Evolutionary conservation across 1,140 invertebrate species (phyloP).

Genomic region (Brachionus manjavacas): DNA sequence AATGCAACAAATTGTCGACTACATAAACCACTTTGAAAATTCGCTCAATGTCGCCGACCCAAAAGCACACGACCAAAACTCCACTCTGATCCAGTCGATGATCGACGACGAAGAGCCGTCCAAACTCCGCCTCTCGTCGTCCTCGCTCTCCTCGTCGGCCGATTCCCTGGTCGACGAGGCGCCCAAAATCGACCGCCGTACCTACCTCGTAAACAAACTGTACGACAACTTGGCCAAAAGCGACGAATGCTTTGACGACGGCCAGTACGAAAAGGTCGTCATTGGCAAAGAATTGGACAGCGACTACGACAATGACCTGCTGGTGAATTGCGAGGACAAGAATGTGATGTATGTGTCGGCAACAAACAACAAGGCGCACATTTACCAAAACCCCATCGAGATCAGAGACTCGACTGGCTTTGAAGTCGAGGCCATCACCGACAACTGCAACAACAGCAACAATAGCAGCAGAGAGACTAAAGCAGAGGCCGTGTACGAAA

Average conservation of each 20-base stretch:
- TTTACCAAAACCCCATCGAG: not conserved
- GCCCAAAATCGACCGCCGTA: not conserved
- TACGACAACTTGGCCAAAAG: constrained; percentile 14
- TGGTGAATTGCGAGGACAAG: not conserved
- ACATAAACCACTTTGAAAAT: constrained; percentile 23
- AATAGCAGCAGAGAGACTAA: not conserved
- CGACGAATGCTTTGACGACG: not conserved
- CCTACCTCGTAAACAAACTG: constrained; percentile 23
- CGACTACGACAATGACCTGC: constrained; percentile 21
- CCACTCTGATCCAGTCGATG: not conserved
- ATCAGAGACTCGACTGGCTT: constrained; percentile 38
- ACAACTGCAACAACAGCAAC: not conserved
- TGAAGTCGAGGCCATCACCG: not conserved
- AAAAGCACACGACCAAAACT: not conserved
- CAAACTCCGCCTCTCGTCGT: constrained; percentile 18
- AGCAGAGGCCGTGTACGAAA: not conserved
- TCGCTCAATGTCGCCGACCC: not conserved
- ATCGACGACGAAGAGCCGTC: not conserved
- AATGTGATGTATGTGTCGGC: not conserved
- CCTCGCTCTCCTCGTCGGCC: constrained; percentile 24
- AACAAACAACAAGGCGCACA: not conserved
- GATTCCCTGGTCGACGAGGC: constrained; percentile 6
- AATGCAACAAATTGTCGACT: not conserved
- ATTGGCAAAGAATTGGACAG: not conserved
- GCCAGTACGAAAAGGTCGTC: constrained; percentile 1